Percentiles rank a stretch among this genome's conserved stretches.
Evolutionary conservation across 2,113 vertebrate species (phyloP).

Genomic region (Arothron firmamentum): DNA sequence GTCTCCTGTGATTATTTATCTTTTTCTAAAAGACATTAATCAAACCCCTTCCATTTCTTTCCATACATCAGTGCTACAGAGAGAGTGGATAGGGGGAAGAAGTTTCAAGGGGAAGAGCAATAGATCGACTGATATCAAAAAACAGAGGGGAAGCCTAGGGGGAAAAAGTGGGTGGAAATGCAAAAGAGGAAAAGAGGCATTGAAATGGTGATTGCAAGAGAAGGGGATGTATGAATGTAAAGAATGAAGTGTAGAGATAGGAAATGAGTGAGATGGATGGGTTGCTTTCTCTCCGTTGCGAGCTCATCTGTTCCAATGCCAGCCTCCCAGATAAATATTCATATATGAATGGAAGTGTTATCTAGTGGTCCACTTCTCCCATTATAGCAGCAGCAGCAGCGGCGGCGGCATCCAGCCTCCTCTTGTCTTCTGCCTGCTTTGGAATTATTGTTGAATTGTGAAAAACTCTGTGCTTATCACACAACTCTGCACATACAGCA

Average conservation of each 20-base stretch:
- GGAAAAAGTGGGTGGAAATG: conserved; percentile 67
- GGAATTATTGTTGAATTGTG: background rate
- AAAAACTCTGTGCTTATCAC: background rate
- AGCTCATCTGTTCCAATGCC: conserved; percentile 66
- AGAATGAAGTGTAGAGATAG: conserved; percentile 59
- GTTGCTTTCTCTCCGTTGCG: conserved; percentile 51
- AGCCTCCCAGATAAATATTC: conserved; percentile 66
- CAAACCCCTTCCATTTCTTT: conserved; percentile 52
- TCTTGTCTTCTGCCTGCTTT: background rate
- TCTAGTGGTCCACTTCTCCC: conserved; percentile 36
- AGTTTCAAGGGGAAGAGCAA: conserved; percentile 63
- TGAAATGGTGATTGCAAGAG: conserved; percentile 71
- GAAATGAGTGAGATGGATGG: conserved; percentile 64
- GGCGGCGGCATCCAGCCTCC: background rate
- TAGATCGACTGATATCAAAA: conserved; percentile 66
- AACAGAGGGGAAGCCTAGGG: conserved; percentile 63
- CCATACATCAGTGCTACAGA: conserved; percentile 60
- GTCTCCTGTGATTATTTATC: conserved; percentile 78
- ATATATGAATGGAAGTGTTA: conserved; percentile 55
- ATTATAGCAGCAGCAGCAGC: conserved; percentile 10
- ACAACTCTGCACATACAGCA: background rate
- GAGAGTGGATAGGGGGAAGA: conserved; percentile 46
- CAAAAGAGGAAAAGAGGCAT: conserved; percentile 61
- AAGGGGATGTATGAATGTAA: conserved; percentile 56
- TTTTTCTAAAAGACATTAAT: conserved; percentile 77